Evolutionary conservation across 2,888 invertebrate species (phyloP), one percentile per base, ranked within the genome.

Genomic region (Scelioninae gen. 1): DNA sequence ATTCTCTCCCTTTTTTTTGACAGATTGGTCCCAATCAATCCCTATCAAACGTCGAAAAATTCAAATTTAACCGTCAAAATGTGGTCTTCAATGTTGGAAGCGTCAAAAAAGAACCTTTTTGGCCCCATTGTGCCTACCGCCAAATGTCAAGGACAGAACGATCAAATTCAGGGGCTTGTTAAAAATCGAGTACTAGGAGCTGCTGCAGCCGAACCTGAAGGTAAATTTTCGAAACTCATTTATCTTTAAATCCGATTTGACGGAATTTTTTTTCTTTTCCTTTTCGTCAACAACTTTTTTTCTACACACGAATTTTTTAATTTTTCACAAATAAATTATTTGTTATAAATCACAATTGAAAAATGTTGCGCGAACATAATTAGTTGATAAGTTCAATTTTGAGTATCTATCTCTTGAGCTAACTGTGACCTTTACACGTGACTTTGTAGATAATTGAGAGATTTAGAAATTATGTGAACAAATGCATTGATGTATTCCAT

Each of bases 1-100:
- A 40, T 34, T 60, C 23, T 38, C 47, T n/a, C 10, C 15, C 8
- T 51, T 47, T 45, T 58, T 65, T 77, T 32, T 40, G 47, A 51
- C 69, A 85, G 84, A 85, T 85, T 84, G 82, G 82, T 71, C 32
- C 55, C 74, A 47, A 66, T 38, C 45, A 43, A 75, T 77, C 76
- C 72, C 76, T 86, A 80, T 31, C 84, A 69, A 81, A 85, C 85
- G 84, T 75, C 53, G 77, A 23, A 23, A 85, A 84, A 68, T 63
- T 69, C 77, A 77, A 85, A 69, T 69, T 3, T n/a, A 55, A 62
- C 69, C 53, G 51, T 66, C 78, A 93, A 89, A 86, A 93, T 93
- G 93, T 92, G 92, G 89, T 91, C 92, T 78, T 92, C 93, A 32
- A 86, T 93, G 84, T 85, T 93, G 85, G 93, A 93, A 87, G 88